A percentile compares a stretch with the other conserved stretches of the same genome.
Evolutionary conservation across 2,113 vertebrate species (phyloP).

Genomic region (Lophochroa leadbeateri): DNA sequence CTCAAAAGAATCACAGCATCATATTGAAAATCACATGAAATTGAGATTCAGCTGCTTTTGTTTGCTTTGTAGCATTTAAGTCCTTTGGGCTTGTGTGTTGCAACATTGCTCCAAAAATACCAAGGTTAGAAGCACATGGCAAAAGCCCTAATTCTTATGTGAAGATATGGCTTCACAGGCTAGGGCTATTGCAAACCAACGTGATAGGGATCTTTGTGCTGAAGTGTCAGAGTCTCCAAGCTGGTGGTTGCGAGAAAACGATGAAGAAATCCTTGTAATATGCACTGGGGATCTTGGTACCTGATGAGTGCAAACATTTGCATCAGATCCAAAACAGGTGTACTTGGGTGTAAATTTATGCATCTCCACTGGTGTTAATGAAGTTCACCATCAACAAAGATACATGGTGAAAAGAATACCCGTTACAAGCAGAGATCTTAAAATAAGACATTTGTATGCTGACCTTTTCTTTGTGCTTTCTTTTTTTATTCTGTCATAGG

Average conservation of each 20-base stretch:
- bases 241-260: fast-evolving
- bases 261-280: background rate
- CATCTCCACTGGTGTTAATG: background rate
- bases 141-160: background rate
- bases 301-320: background rate
- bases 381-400: background rate
- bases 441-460: background rate
- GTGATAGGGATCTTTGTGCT: background rate
- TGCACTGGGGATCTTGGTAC: background rate
- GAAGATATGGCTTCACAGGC: background rate
- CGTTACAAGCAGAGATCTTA: background rate
- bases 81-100: background rate
- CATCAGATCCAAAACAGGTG: background rate
- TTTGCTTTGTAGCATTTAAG: fast-evolving
- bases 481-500: constrained; percentile 63
- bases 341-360: background rate
- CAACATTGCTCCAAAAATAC: background rate
- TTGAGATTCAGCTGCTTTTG: background rate
- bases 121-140: background rate
- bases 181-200: background rate
- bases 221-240: background rate
- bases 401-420: background rate
- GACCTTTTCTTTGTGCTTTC: background rate
- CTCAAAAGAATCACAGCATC: background rate
- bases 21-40: background rate